Evolutionary conservation across 2,797 vertebrate genomes (phyloP).

Genomic region (Varecia variegata): DNA sequence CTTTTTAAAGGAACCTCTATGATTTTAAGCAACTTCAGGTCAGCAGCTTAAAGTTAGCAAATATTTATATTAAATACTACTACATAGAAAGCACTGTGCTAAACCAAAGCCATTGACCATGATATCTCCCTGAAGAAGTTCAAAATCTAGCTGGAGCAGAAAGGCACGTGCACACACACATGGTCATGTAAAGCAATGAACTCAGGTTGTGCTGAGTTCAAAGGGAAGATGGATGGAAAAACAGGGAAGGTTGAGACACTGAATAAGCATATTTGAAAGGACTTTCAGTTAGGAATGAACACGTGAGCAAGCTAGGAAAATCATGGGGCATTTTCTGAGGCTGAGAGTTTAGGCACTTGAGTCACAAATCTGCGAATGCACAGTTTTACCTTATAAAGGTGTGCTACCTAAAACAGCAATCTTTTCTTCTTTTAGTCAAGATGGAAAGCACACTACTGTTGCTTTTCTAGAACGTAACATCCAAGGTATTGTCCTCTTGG

Average conservation of each 20-base stretch:
- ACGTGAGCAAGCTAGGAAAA: neutral
- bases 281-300: neutral
- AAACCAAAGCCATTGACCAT: neutral
- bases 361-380: too few species aligned
- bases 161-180: neutral
- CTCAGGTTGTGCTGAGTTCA: fast-evolving
- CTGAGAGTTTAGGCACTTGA: fast-evolving
- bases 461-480: neutral
- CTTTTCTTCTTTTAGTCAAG: neutral
- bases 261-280: neutral
- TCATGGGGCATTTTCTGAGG: neutral
- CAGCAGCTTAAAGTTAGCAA: neutral
- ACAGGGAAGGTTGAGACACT: fast-evolving
- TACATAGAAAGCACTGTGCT: neutral
- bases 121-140: neutral
- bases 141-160: neutral
- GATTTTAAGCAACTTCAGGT: neutral
- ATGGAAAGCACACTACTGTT: neutral
- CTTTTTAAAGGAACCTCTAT: neutral
- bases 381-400: fast-evolving
- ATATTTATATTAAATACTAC: neutral
- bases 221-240: neutral
- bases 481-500: neutral
- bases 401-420: fast-evolving
- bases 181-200: fast-evolving